A percentile compares a stretch with the other conserved stretches of the same genome.
Evolutionary conservation across 2,888 invertebrate genomes (phyloP).

Genomic region (Vanessa cardui): DNA sequence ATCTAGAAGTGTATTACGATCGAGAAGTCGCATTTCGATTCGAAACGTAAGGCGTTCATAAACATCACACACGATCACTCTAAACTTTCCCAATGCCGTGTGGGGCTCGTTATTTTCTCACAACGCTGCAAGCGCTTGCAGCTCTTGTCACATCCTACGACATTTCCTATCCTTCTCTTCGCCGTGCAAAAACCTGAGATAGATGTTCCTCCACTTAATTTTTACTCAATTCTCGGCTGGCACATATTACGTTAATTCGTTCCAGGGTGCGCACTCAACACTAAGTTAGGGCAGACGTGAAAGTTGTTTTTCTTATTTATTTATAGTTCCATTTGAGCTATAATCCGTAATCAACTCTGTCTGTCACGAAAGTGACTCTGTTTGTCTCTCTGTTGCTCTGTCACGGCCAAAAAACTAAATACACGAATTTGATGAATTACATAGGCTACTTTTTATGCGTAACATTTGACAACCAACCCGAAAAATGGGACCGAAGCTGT

Average conservation of each 20-base stretch:
- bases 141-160: constrained; percentile 32
- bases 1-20: constrained; percentile 45
- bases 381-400: too few species aligned
- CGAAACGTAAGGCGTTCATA: constrained; percentile 57
- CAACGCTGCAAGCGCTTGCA: constrained; percentile 40
- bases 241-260: constrained; percentile 64
- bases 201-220: constrained; percentile 48
- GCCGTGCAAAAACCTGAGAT: constrained; percentile 38
- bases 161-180: constrained; percentile 40
- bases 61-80: constrained; percentile 58
- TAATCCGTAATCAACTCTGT: constrained; percentile 50
- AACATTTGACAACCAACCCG: too few species aligned
- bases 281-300: constrained; percentile 48
- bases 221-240: constrained; percentile 56
- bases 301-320: constrained; percentile 40
- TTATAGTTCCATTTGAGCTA: constrained; percentile 45
- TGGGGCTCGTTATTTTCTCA: constrained; percentile 45
- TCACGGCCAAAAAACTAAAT: too few species aligned
- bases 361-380: too few species aligned
- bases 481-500: too few species aligned
- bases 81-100: constrained; percentile 48
- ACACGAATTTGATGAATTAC: too few species aligned
- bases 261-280: constrained; percentile 55
- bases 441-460: too few species aligned
- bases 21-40: constrained; percentile 46